Base-by-base conservation (phyloP, 1,140 invertebrate species). In the Lordiphosa clarofinis region DNA sequence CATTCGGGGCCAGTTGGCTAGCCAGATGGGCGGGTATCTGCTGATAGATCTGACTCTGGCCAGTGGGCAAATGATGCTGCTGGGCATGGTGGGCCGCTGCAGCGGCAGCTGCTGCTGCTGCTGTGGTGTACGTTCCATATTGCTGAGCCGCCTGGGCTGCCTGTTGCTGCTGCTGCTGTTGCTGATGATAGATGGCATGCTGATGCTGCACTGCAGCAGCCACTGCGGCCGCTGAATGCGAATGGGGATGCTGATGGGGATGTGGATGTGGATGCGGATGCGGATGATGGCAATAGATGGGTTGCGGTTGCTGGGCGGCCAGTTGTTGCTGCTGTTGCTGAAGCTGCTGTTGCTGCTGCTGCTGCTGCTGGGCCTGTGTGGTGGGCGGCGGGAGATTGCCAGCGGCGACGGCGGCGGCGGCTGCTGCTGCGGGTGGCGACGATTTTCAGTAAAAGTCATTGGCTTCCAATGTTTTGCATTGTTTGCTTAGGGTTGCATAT, bases 371-470 rank as follows among this genome's bases (percentile, higher is more conserved):
- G 57, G 76, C 76, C 69, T 78, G 73, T 46, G 75, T 82, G n/a
- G 71, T 81, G 8, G 76, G 70, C 50, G 74, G 65, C 47, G 74
- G 78, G 31, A 70, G 10, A 28, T 69, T 72, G 52, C 63, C 72
- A 50, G 70, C 84, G 59, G 67, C 62, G 12, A 61, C 76, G 13
- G 67, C 56, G 44, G 68, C 59, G 56, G 71, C 73, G 70, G 72
- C 72, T 75, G 73, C 79, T 69, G 82, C 66, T 56, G 68, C 64
- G 68, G 91, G 91, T 89, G 90, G 89, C 90, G 91, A 92, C 90
- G 91, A 92, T 89, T 93, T 94, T 96, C 95, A 97, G 94, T 97
- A 97, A 91, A 96, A 97, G 91, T 97, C 96, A 88, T 94, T 96
- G 60, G 95, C 95, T 91, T 97, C 96, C 47, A 97, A 91, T 56